Percentiles rank a stretch among this genome's conserved stretches.
Conservation (phyloP, 30 jellyfish, hydroid and myxozoan species). For the Hydractinia echinata region DNA sequence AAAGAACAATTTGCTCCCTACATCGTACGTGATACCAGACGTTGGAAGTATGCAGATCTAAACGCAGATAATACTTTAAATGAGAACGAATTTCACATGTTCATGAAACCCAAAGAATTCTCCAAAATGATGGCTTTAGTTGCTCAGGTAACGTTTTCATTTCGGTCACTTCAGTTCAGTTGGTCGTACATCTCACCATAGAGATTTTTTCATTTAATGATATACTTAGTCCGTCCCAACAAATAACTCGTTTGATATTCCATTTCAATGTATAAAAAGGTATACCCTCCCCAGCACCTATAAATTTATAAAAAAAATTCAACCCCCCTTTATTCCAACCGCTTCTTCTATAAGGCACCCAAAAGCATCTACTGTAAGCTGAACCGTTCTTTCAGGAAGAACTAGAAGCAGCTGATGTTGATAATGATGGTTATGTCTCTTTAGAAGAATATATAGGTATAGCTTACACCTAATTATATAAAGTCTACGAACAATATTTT, state of each 20-base stretch:
- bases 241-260: no score
- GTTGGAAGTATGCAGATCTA: constrained; percentile 82
- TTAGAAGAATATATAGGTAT: constrained; percentile 81
- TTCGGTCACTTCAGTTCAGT: no score
- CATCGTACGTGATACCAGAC: constrained; percentile 58
- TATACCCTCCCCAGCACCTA: no score
- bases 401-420: constrained; percentile 66
- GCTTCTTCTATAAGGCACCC: no score
- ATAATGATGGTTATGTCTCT: constrained; percentile 78
- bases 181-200: no score
- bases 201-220: no score
- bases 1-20: constrained; percentile 38
- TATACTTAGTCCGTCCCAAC: no score
- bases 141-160: constrained; percentile 53
- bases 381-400: constrained; percentile 56
- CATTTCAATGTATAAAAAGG: no score
- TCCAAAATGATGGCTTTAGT: constrained; percentile 75
- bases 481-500: background rate
- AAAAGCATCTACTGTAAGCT: no score
- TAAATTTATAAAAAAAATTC: no score
- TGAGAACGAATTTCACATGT: constrained; percentile 64
- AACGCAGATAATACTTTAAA: constrained; percentile 51
- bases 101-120: constrained; percentile 72
- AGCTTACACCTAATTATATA: background rate
- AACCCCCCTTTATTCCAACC: no score